A percentile compares a stretch with the other conserved stretches of the same genome.
Conservation (phyloP, 2,888 invertebrate species). For the Apodemia arnacis region DNA sequence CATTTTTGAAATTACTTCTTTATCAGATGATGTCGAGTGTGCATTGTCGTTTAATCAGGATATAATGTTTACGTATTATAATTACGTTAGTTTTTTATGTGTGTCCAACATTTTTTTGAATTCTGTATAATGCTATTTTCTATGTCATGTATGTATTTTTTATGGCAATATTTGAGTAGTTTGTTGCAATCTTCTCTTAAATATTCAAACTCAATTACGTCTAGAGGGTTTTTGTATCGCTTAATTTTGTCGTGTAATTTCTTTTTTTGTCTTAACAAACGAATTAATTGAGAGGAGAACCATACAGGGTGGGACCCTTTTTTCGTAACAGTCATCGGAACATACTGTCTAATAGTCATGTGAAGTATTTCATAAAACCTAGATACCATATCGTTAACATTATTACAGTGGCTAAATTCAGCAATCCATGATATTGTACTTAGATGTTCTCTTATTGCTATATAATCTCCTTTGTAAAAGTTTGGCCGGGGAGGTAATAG, state of each 20-base stretch:
- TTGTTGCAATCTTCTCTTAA: neutral
- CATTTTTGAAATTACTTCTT: neutral
- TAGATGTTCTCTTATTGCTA: neutral
- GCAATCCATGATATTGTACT: neutral
- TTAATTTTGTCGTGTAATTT: neutral
- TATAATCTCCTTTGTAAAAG: neutral
- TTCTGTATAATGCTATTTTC: neutral
- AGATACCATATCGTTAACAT: neutral
- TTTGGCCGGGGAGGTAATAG: neutral
- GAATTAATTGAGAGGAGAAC: neutral
- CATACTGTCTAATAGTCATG: neutral
- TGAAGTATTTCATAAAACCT: neutral
- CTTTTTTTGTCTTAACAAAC: neutral
- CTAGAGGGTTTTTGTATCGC: neutral
- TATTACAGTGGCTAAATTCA: neutral
- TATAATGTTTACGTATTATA: slow-evolving; percentile 6
- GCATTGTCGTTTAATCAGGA: neutral
- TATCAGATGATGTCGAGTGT: neutral
- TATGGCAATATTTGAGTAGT: too few relatives aligned
- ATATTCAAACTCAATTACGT: neutral
- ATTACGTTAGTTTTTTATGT: slow-evolving; percentile 3
- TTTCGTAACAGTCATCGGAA: neutral
- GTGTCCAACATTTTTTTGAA: neutral
- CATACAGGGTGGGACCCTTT: neutral
- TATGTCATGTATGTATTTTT: neutral